Conservation (phyloP, 2,113 vertebrate species). For the Murina feae region DNA sequence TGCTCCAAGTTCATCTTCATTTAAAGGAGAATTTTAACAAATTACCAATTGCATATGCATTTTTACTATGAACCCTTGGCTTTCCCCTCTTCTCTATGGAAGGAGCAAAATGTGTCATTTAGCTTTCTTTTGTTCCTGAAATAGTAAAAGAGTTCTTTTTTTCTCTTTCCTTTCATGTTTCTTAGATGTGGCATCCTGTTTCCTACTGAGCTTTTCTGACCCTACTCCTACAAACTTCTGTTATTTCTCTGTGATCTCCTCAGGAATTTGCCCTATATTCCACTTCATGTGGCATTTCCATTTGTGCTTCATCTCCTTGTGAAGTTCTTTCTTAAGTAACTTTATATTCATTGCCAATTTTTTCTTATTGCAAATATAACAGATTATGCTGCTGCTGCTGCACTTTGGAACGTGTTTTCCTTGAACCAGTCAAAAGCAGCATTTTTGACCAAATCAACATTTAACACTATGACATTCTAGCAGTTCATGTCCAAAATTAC, state of each 20-base stretch:
- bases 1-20: neutral
- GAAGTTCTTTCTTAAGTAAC: constrained; percentile 66
- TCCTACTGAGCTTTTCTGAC: constrained; percentile 69
- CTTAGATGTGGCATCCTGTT: constrained; percentile 68
- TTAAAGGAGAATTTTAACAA: constrained; percentile 12
- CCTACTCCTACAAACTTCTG: constrained; percentile 64
- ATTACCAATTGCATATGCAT: constrained; percentile 18
- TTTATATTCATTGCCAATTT: constrained; percentile 50
- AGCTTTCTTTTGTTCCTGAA: constrained; percentile 71
- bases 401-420: neutral
- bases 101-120: constrained; percentile 61
- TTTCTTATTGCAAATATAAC: constrained; percentile 58
- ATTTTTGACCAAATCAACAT: constrained; percentile 44
- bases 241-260: constrained; percentile 68
- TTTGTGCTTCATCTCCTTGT: constrained; percentile 59
- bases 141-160: constrained; percentile 68
- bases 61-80: constrained; percentile 34
- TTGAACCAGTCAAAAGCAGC: constrained; percentile 30
- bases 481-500: constrained; percentile 26
- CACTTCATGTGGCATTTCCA: constrained; percentile 55
- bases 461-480: neutral
- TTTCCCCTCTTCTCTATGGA: neutral
- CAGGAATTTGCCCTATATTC: constrained; percentile 71
- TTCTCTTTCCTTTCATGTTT: constrained; percentile 61
- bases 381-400: constrained; percentile 26